A percentile compares a stretch with the other conserved stretches of the same genome.
Conservation (phyloP, 2,797 vertebrate species). For the Anguilla obscura region DNA sequence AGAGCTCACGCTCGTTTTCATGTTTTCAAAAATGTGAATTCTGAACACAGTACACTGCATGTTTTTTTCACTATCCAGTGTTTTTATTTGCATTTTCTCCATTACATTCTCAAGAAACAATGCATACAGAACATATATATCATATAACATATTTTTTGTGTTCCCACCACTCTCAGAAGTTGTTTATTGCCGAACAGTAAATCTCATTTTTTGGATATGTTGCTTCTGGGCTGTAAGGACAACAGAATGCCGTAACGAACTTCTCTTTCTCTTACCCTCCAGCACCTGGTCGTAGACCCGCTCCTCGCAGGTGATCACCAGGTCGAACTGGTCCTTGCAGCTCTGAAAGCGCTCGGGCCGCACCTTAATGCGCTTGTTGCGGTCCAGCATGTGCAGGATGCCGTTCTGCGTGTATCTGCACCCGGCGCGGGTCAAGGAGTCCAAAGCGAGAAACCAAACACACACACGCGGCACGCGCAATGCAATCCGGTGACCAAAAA, state of each 20-base stretch:
- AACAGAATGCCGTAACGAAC: background rate
- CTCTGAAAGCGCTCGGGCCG: conserved; percentile 95
- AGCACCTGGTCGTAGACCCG: conserved; percentile 97
- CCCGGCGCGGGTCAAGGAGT: conserved; percentile 69
- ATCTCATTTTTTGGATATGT: background rate
- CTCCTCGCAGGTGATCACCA: conserved; percentile 97
- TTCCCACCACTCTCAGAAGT: background rate
- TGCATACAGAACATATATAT: background rate
- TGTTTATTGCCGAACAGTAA: background rate
- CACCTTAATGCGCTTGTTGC: conserved; percentile 96
- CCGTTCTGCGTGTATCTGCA: conserved; percentile 98
- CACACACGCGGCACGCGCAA: background rate
- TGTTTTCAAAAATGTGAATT: background rate
- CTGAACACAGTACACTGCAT: background rate
- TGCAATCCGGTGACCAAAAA: background rate
- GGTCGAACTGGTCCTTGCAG: conserved; percentile 95
- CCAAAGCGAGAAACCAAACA: conserved; percentile 35
- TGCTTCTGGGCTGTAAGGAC: background rate
- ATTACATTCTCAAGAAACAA: conserved; percentile 4
- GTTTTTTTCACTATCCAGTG: background rate
- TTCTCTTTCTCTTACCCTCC: conserved; percentile 83
- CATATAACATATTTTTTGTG: background rate
- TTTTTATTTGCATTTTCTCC: background rate
- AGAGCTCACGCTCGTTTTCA: background rate
- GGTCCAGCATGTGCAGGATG: conserved; percentile 97